Base-by-base conservation (phyloP, 2,113 vertebrate species). In the Oxyura jamaicensis region DNA sequence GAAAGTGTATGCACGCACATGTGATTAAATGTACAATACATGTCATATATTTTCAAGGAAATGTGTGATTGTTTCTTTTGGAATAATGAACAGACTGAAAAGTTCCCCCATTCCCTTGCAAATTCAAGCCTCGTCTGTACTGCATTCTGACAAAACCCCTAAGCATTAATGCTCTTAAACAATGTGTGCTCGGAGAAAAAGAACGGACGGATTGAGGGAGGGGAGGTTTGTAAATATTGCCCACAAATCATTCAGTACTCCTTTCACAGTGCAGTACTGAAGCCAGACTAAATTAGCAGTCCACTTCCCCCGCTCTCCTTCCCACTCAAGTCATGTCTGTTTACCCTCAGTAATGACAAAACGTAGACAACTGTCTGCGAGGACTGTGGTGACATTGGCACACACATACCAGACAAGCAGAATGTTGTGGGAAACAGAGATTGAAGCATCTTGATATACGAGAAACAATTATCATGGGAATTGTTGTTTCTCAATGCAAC, bases 401-500 rank as follows among this genome's bases (percentile, higher is more conserved):
- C 96, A 95, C 78, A 94, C 93, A 97, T 95, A 96, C 95, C 96
- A 98, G 97, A 96, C 97, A 95, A 96, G 96, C 97, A 97, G 97
- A 97, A 97, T 97, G 97, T 97, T 98, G 97, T 97, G 97, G 97
- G 97, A 97, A 98, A 97, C 95, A 95, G 96, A 96, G 95, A 97
- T 87, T 93, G 96, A 97, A 96, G 95, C 97, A 97, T 98, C 96
- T 96, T 97, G 97, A 97, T 98, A 97, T 97, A 97, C 21, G 97
- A 97, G 98, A 98, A 97, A 97, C 96, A 98, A 97, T 97, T 97
- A 97, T 97, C 98, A 96, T 97, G 98, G 97, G 97, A 97, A 98
- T 97, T 98, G 97, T 97, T 98, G 97, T 97, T 97, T 97, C 96
- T 97, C 97, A 97, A 94, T 97, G 96, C 97, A 97, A 96, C 95